Conservation (phyloP, 2,797 vertebrate genomes). For the Oryzias dopingdopingensis region DNA sequence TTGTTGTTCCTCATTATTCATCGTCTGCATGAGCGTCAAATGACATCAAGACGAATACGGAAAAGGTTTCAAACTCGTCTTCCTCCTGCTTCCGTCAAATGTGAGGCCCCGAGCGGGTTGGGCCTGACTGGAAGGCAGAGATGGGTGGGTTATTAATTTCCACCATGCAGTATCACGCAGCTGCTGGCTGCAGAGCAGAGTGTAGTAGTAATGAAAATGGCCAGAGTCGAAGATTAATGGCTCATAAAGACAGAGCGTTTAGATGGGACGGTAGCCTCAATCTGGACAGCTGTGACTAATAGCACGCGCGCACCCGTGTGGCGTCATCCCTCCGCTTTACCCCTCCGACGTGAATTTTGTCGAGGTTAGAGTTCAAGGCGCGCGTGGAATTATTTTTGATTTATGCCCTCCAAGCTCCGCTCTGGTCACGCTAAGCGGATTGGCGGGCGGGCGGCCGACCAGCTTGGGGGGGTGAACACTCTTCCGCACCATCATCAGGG, state of each 20-base stretch:
- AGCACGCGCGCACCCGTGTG: conserved; percentile 17
- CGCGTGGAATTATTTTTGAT: conserved; percentile 97
- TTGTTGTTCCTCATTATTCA: conserved; percentile 65
- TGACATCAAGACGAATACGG: conserved; percentile 23
- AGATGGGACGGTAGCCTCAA: conserved; percentile 94
- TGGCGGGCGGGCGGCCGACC: conserved; percentile 55
- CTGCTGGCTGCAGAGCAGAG: conserved; percentile 92
- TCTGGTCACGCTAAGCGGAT: conserved; percentile 19
- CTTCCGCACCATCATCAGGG: conserved; percentile 82
- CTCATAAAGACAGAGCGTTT: conserved; percentile 98
- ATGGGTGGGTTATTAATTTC: conserved; percentile 93
- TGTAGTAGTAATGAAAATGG: conserved; percentile 99
- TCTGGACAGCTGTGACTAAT: conserved; percentile 93
- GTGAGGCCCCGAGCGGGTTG: conserved; percentile 75
- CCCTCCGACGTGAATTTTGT: conserved; percentile 88
- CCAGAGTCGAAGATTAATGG: conserved; percentile 98
- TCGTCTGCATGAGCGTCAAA: conserved; percentile 83
- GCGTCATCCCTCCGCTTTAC: conserved; percentile 21
- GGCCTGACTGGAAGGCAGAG: conserved; percentile 68
- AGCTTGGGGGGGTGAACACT: conserved; percentile 77
- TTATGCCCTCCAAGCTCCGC: conserved; percentile 80
- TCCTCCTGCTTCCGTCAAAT: conserved; percentile 83
- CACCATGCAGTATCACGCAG: conserved; percentile 92
- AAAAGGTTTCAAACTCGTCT: conserved; percentile 58
- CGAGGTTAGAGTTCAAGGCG: conserved; percentile 95